These are phyloP conservation scores for Sympetrum striolatum DNA, from an alignment of 2,888 invertebrate genomes.

Conservation along the genomic window DNA sequence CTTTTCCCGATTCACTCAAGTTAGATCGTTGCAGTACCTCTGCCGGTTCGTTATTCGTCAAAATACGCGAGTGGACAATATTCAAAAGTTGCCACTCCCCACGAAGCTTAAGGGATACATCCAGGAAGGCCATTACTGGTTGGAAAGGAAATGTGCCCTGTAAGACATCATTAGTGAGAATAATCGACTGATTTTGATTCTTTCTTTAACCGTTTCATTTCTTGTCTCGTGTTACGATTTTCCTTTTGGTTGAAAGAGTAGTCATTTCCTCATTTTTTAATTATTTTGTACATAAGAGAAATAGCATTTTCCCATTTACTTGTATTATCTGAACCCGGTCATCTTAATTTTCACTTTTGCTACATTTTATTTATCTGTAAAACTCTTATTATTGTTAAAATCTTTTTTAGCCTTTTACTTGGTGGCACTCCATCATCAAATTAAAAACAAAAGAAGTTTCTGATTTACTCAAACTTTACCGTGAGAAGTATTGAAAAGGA, in stretches of 20 bases:
- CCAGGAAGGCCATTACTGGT: slow-evolving; percentile 56
- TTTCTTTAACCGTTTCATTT: neutral
- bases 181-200: neutral
- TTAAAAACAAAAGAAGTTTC: neutral
- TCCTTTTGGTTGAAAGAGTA: neutral
- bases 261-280: neutral
- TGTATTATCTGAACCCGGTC: neutral
- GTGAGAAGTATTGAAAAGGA: too few relatives aligned
- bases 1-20: slow-evolving; percentile 75
- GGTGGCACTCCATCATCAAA: neutral
- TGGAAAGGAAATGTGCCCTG: neutral
- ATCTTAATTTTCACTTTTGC: too few relatives aligned
- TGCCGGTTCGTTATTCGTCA: slow-evolving; percentile 77
- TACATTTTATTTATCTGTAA: neutral
- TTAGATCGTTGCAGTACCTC: slow-evolving; percentile 74
- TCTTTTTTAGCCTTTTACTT: neutral
- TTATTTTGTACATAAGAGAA: neutral
- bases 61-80: slow-evolving; percentile 71
- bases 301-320: neutral
- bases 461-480: too few relatives aligned
- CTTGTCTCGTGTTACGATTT: neutral
- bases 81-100: slow-evolving; percentile 72
- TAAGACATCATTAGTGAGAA: slow-evolving; percentile 40
- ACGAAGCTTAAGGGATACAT: slow-evolving; percentile 67
- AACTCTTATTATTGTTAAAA: neutral